These are phyloP conservation scores for Lepidurus apus DNA, from an alignment of 1,140 invertebrate genomes.

Conservation along the genomic window DNA sequence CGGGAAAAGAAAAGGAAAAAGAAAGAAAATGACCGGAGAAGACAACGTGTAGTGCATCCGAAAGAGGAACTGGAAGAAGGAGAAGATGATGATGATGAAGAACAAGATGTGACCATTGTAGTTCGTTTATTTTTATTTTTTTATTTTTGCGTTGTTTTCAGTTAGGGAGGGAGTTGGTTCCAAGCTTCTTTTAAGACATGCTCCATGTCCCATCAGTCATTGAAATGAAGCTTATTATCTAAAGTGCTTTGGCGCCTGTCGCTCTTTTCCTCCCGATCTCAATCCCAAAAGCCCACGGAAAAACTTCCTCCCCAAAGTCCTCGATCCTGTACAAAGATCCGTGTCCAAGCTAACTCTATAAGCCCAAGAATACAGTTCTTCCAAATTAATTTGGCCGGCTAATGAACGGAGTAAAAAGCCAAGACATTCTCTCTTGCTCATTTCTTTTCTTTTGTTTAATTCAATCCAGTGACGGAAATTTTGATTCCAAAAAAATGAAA, in stretches of 20 bases:
- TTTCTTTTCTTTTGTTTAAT: too few relatives aligned
- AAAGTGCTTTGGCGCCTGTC: conserved; percentile 16
- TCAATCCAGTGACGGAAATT: too few relatives aligned
- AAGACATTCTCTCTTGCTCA: background rate
- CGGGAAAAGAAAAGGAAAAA: background rate
- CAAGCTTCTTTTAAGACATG: background rate
- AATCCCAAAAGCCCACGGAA: too few relatives aligned
- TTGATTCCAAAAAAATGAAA: too few relatives aligned
- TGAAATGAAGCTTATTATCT: conserved; percentile 11
- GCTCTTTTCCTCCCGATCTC: background rate
- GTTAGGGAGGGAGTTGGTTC: background rate
- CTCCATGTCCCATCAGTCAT: conserved; percentile 12
- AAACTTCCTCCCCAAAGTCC: too few relatives aligned
- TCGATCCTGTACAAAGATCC: too few relatives aligned
- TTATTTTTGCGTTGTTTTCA: background rate
- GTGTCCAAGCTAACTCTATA: too few relatives aligned
- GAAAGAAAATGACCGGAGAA: background rate
- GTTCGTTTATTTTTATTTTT: background rate
- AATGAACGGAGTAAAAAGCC: background rate
- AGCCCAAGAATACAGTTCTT: background rate
- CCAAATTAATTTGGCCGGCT: background rate
- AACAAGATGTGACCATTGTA: background rate
- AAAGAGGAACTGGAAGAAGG: too few relatives aligned
- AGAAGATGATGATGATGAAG: too few relatives aligned
- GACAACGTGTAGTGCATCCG: too few relatives aligned